Percentiles rank a stretch among this genome's conserved stretches.
Evolutionary conservation across 1,140 invertebrate genomes (phyloP).

Genomic region (Habropoda laboriosa): DNA sequence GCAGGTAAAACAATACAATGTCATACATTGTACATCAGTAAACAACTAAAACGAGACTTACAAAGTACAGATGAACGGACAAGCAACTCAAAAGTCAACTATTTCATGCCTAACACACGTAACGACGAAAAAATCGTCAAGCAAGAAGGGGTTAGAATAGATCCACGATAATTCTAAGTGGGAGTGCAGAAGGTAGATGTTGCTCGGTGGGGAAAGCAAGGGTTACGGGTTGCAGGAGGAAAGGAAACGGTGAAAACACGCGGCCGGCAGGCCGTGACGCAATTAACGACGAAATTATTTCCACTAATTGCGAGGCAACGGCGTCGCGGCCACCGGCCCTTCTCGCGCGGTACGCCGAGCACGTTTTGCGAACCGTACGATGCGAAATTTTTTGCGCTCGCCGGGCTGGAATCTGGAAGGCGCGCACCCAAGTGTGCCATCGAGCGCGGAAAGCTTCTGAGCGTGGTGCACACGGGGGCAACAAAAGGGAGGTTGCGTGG

Average conservation of each 20-base stretch:
- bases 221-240: too few relatives aligned
- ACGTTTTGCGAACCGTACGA: conserved; percentile 25
- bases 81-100: too few relatives aligned
- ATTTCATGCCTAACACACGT: too few relatives aligned
- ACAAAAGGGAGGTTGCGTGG: too few relatives aligned
- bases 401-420: neutral
- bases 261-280: conserved; percentile 46
- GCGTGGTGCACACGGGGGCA: neutral
- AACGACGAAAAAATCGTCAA: too few relatives aligned
- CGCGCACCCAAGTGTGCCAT: neutral
- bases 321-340: neutral
- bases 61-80: too few relatives aligned
- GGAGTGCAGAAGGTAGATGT: too few relatives aligned
- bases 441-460: neutral
- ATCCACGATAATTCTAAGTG: too few relatives aligned
- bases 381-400: conserved; percentile 1
- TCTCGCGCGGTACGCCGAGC: neutral
- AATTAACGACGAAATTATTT: conserved; percentile 61
- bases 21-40: too few relatives aligned
- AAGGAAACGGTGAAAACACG: conserved; percentile 41
- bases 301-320: conserved; percentile 54
- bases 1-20: too few relatives aligned
- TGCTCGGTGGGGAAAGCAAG: neutral
- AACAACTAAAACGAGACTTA: too few relatives aligned
- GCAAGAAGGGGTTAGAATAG: too few relatives aligned